phyloP scores from a whole-genome alignment of 2,113 vertebrate species.

The Poeciliopsis retropinna region DNA sequence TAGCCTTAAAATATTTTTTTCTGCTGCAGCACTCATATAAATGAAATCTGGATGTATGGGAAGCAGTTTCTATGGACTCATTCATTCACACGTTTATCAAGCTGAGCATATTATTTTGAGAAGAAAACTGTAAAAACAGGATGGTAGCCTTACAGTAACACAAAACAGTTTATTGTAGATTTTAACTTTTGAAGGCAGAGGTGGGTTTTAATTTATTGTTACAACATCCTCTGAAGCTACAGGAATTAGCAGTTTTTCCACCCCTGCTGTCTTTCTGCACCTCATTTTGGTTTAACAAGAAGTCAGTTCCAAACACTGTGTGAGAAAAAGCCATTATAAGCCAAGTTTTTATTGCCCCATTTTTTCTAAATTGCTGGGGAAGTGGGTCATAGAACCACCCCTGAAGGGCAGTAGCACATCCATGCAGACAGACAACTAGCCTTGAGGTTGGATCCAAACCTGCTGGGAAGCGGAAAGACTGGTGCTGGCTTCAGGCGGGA shows the following conservation, averaged over 20 bases:
- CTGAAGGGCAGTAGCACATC: slow-evolving; percentile 45
- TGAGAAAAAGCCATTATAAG: slow-evolving; percentile 18
- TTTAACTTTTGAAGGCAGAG: slow-evolving; percentile 33
- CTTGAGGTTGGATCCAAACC: slow-evolving; percentile 45
- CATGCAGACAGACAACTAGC: slow-evolving; percentile 46
- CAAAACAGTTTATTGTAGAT: slow-evolving; percentile 10
- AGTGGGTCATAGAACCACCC: slow-evolving; percentile 63
- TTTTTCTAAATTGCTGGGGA: slow-evolving; percentile 71
- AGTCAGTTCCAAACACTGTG: slow-evolving; percentile 32
- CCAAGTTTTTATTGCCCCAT: slow-evolving; percentile 34
- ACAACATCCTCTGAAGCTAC: slow-evolving; percentile 54
- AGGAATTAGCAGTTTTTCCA: slow-evolving; percentile 29
- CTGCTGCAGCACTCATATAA: neutral
- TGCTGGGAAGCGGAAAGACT: slow-evolving; percentile 49
- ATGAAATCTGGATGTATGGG: slow-evolving; percentile 1
- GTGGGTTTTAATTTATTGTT: slow-evolving; percentile 53
- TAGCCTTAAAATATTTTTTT: neutral
- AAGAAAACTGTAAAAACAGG: slow-evolving; percentile 17
- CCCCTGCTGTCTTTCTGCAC: slow-evolving; percentile 27
- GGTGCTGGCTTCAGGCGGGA: slow-evolving; percentile 77
- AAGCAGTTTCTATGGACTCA: neutral
- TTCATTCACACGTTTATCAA: slow-evolving; percentile 7
- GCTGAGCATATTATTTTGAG: slow-evolving; percentile 5
- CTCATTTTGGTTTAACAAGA: slow-evolving; percentile 53
- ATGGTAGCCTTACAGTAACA: neutral